Base-by-base conservation (phyloP, 1,140 invertebrate genomes). In the Calosoma granatense region DNA sequence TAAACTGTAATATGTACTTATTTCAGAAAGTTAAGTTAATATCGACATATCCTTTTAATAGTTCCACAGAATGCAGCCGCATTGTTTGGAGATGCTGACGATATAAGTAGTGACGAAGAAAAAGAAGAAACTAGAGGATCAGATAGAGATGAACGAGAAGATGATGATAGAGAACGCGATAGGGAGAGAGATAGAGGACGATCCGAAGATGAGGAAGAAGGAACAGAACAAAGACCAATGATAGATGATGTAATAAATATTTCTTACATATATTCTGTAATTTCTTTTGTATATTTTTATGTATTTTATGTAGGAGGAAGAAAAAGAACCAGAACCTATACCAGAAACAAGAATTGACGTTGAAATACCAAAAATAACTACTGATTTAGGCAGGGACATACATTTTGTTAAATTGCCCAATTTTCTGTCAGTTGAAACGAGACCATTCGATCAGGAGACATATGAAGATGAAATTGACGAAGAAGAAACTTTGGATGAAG, bases 381-480 rank as follows among this genome's bases (percentile, higher is more conserved):
- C 92, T 9, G 89, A 97, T 74, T 76, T 97, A 1, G 94, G 94
- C 26, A 86, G 85, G 59, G 90, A 94, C 64, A 79, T 97, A 63
- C 91, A 97, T 70, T 97, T 97, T 70, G 93, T 98, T 0, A 95
- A 96, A 72, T 67, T 95, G 36, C 92, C 92, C 0, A 95, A 95
- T 71, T 95, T 96, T 69, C 79, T 96, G 61, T 93, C 90, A 0
- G 90, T 94, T 1, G 90, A 94, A 68, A 92, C 90, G 0, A 77
- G 95, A 62, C 96, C 96, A 0, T 99, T 97, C 71, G 95, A 98
- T 72, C 81, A 86, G 0, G 85, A 88, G 58, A 93, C 90, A 0
- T 99, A 99, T 72, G 97, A 99, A 76, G 96, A 98, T 78, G 97
- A 99, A 78, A 94, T 98, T 63, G 96, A 98, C 68, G 97, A 99